A percentile compares a stretch with the other conserved stretches of the same genome.
Evolutionary conservation across 1,140 invertebrate genomes (phyloP).

Genomic region (Varroa destructor): DNA sequence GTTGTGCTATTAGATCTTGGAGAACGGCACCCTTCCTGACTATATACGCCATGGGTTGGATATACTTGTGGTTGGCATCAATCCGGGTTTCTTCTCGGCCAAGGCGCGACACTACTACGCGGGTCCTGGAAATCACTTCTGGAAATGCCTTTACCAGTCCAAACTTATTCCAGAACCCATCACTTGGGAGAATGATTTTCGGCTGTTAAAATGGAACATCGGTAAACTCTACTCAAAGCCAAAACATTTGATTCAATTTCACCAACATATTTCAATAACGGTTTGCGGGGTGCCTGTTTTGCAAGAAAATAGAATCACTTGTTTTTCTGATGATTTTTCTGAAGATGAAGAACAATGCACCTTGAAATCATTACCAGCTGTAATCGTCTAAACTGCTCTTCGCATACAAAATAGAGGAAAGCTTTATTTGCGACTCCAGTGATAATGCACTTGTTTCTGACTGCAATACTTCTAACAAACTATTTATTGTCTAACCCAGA

Average conservation of each 20-base stretch:
- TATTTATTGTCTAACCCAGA: no score
- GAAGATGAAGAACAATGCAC: background rate
- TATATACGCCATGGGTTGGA: slow-evolving; percentile 5
- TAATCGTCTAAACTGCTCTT: background rate
- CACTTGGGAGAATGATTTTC: slow-evolving; percentile 88
- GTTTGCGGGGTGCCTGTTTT: slow-evolving; percentile 85
- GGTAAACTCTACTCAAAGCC: slow-evolving; percentile 42
- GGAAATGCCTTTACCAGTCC: slow-evolving; percentile 90
- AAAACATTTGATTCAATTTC: slow-evolving; percentile 45
- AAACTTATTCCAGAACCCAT: slow-evolving; percentile 85
- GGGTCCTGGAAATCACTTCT: slow-evolving; percentile 95
- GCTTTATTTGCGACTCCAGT: background rate
- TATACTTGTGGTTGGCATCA: slow-evolving; percentile 62
- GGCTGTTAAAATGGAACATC: slow-evolving; percentile 78
- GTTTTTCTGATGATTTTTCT: background rate
- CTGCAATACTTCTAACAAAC: no score
- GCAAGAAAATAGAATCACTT: slow-evolving; percentile 48
- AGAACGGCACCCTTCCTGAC: slow-evolving; percentile 25
- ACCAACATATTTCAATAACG: slow-evolving; percentile 91
- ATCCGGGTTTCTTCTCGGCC: slow-evolving; percentile 87
- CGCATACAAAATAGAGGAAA: background rate
- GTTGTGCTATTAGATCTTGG: no score
- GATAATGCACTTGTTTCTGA: no score
- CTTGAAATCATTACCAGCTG: background rate
- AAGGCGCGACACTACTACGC: slow-evolving; percentile 97